Base-by-base conservation (phyloP, 1,140 invertebrate species). In the Dreissena rostriformis region DNA sequence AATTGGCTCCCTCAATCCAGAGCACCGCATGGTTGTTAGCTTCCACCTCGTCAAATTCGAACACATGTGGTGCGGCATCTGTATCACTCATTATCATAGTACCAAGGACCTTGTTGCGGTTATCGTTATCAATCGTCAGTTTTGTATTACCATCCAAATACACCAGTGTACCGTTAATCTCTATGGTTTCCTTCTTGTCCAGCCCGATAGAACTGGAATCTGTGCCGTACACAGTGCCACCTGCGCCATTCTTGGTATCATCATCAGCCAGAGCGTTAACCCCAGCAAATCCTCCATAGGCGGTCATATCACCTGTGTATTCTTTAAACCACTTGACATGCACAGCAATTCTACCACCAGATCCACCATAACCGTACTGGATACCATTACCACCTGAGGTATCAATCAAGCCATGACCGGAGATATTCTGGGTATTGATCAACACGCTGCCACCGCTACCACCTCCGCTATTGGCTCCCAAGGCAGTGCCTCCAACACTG, bases 371-470 rank as follows among this genome's bases (percentile, higher is more conserved):
- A 0, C 89, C 89, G 68, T 74, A 68, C 17, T 73, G 79, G 22
- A 72, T 65, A 52, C 88, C 89, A 53, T 80, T 29, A 19, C 89
- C 90, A 24, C 90, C 90, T 19, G 87, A 84, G 2, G 84, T 77
- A 14, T 85, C 82, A 29, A 88, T 74, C 11, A 77, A 29, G 51
- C 90, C 90, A 74, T 91, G 90, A 39, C 90, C 90, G 6, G 90
- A 91, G 80, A 91, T 90, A 67, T 87, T 90, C 5, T 84, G 84
- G 5, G 88, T 86, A 15, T 66, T 52, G 55, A 90, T 79, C 75
- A 86, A 88, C 52, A 91, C 81, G 79, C 88, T 89, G 14, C 90
- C 90, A 61, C 87, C 90, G 74, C 90, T 89, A 49, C 89, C 90
- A 67, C 89, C 90, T 63, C 90, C 90, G 72, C 88, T 87, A 74